Evolutionary conservation across 2,888 invertebrate genomes (phyloP).

Genomic region (Catocala nupta): DNA sequence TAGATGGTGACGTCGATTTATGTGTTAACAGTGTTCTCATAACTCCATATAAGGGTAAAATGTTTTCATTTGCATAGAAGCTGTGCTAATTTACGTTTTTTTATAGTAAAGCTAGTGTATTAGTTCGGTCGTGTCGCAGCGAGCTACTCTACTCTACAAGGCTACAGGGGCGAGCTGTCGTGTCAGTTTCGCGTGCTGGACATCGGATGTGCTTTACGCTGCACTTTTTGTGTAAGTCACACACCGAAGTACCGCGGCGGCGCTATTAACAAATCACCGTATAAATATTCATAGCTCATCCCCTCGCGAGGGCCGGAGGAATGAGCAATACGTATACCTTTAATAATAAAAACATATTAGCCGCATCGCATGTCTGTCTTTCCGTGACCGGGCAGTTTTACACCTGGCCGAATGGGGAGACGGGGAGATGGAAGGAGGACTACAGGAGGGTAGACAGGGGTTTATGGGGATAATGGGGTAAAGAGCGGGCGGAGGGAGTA

Average conservation of each 20-base stretch:
- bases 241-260: slow-evolving; percentile 39
- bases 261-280: slow-evolving; percentile 80
- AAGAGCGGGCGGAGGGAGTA: slow-evolving; percentile 64
- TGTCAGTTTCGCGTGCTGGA: slow-evolving; percentile 12
- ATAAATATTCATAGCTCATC: slow-evolving; percentile 83
- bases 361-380: slow-evolving; percentile 85
- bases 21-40: slow-evolving; percentile 3
- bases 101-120: not conserved
- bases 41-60: not conserved
- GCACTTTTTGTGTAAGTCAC: slow-evolving; percentile 27
- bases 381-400: slow-evolving; percentile 86
- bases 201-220: slow-evolving; percentile 4
- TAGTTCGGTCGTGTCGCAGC: not conserved
- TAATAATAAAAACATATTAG: slow-evolving; percentile 87
- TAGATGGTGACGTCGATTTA: slow-evolving; percentile 23
- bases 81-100: not conserved
- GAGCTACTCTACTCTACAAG: not conserved
- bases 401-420: slow-evolving; percentile 80
- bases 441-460: slow-evolving; percentile 61
- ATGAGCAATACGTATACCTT: slow-evolving; percentile 78
- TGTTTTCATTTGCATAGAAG: not conserved
- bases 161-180: not conserved
- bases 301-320: slow-evolving; percentile 66
- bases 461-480: slow-evolving; percentile 72
- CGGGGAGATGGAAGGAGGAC: slow-evolving; percentile 62